Conservation (phyloP, 2,888 invertebrate genomes). For the Hyles lineata region DNA sequence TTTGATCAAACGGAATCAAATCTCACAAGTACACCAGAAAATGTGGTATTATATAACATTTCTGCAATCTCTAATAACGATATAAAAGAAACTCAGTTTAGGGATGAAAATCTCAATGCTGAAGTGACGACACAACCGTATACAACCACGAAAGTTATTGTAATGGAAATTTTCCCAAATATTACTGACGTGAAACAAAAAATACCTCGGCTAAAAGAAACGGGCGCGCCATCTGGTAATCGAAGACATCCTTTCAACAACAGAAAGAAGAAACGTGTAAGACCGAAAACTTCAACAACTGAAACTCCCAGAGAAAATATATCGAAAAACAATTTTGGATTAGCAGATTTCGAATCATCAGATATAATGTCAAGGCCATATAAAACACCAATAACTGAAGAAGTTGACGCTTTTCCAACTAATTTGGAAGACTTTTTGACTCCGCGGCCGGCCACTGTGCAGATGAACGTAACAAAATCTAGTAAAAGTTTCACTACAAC, state of each 20-base stretch:
- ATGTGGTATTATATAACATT: slow-evolving; percentile 4
- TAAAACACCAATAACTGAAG: slow-evolving; percentile 52
- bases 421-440: slow-evolving; percentile 70
- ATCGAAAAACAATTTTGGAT: slow-evolving; percentile 65
- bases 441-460: slow-evolving; percentile 54
- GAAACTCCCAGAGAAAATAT: slow-evolving; percentile 68
- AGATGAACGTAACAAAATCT: slow-evolving; percentile 46
- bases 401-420: slow-evolving; percentile 47
- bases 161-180: slow-evolving; percentile 13
- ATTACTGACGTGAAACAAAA: not conserved
- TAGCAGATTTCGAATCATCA: slow-evolving; percentile 72
- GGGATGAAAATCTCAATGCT: not conserved
- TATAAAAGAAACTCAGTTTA: slow-evolving; percentile 31
- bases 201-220: slow-evolving; percentile 33
- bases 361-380: slow-evolving; percentile 64
- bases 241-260: slow-evolving; percentile 69
- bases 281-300: slow-evolving; percentile 66
- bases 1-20: slow-evolving; percentile 47
- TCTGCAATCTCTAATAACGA: not conserved
- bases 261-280: slow-evolving; percentile 68
- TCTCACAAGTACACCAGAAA: slow-evolving; percentile 6
- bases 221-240: slow-evolving; percentile 57
- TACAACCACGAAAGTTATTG: slow-evolving; percentile 36
- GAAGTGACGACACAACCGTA: slow-evolving; percentile 30
- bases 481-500: slow-evolving; percentile 44